Evolutionary conservation across 2,888 invertebrate species (phyloP), one percentile per base, ranked within the genome.

Genomic region (Acanthosepion pharaonis): DNA sequence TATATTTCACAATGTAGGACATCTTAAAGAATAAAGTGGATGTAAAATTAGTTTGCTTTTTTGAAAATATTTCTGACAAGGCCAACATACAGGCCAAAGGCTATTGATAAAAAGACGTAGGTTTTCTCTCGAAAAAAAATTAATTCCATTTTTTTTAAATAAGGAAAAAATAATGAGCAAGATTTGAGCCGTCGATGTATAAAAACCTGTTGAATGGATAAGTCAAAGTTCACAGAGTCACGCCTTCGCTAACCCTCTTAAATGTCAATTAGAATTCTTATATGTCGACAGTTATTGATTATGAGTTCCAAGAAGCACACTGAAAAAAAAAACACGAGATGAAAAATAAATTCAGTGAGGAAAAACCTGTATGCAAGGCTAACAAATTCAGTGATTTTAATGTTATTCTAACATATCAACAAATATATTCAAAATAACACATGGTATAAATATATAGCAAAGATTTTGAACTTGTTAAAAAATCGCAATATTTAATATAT

Each of bases 301-400:
- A 78, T n/a, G n/a, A n/a, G 33, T 33, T 78, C 3, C n/a, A 78
- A 78, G 78, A n/a, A 33, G 5, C n/a, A 11, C n/a, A n/a, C n/a
- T 78, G 78, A n/a, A 78, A n/a, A 8, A 78, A 78, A 78, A 0
- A 78, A n/a, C n/a, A n/a, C 4, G 78, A n/a, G 8, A n/a, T 20
- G 0, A 3, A 2, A 33, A n/a, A 78, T 11, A 78, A n/a, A 28
- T n/a, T 0, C 15, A n/a, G 0, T n/a, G 0, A n/a, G 0, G 23
- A 59, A 23, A 5, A 59, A 59, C 55, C 0, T 59, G 59, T 23
- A 59, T 59, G 59, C 59, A 23, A 23, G 59, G 23, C 23, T 20
- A 23, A 59, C 20, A 23, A 5, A 20, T 59, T 59, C 59, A 59
- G 59, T 59, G 59, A 59, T 20, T 59, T 59, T 59, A 20, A 59